Evolutionary conservation across 2,888 invertebrate species (phyloP).

Genomic region (Tetrapedia diversipes): DNA sequence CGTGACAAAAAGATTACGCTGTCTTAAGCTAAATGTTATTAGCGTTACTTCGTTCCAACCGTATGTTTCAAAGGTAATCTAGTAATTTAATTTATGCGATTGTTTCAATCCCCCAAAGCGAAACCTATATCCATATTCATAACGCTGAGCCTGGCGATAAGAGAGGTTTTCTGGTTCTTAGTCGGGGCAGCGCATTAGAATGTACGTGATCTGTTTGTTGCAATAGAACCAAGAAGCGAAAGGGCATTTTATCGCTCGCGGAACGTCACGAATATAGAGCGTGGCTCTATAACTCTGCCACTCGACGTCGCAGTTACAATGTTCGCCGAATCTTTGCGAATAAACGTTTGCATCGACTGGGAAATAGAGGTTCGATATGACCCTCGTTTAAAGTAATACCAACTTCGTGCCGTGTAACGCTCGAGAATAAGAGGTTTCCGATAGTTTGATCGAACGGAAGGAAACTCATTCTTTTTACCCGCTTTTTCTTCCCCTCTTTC

Average conservation of each 20-base stretch:
- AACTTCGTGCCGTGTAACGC: background rate
- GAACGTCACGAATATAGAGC: slow-evolving; percentile 28
- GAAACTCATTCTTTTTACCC: slow-evolving; percentile 12
- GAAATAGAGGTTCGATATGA: background rate
- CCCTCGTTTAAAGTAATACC: slow-evolving; percentile 27
- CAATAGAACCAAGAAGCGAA: slow-evolving; percentile 25
- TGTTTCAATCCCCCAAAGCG: background rate
- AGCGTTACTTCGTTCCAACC: no score
- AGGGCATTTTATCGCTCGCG: slow-evolving; percentile 14
- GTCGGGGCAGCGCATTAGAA: slow-evolving; percentile 2
- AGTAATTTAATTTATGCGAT: background rate
- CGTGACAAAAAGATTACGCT: no score
- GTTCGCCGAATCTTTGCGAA: slow-evolving; percentile 12
- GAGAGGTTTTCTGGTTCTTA: slow-evolving; percentile 38
- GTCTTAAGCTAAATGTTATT: no score
- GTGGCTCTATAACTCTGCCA: background rate
- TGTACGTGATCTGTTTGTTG: slow-evolving; percentile 49
- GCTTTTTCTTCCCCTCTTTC: no score
- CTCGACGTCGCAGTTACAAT: background rate
- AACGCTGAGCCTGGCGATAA: slow-evolving; percentile 28
- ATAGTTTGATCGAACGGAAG: slow-evolving; percentile 17
- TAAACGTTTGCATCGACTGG: background rate
- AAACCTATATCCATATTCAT: slow-evolving; percentile 20
- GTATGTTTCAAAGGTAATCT: no score
- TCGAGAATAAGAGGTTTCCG: slow-evolving; percentile 19